phyloP scores from a whole-genome alignment of 2,888 invertebrate genomes.

The Tipula unca region DNA sequence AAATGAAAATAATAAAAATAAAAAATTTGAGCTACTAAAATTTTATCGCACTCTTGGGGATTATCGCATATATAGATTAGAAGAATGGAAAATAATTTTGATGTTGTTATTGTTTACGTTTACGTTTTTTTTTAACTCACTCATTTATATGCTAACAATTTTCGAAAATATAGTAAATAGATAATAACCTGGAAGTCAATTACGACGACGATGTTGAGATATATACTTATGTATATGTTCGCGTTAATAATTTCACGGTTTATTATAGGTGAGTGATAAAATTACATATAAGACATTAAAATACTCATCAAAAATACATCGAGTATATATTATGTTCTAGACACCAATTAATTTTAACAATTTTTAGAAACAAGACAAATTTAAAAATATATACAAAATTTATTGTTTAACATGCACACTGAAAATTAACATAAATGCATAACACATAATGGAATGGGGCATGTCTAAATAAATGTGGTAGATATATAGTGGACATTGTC shows the following conservation, averaged over 20 bases:
- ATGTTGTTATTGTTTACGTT: neutral
- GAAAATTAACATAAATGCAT: neutral
- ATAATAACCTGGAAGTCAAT: neutral
- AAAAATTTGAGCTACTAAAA: neutral
- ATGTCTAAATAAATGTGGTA: too few relatives aligned
- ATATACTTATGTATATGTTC: too few relatives aligned
- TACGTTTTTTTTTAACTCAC: constrained; percentile 1
- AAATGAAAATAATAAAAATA: neutral
- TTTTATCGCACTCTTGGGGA: neutral
- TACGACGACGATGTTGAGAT: neutral
- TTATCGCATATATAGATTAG: constrained; percentile 14
- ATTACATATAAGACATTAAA: neutral
- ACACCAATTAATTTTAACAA: neutral
- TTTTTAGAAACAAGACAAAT: neutral
- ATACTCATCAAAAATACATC: neutral
- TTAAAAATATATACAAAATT: neutral
- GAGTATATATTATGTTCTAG: neutral
- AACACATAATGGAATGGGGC: neutral
- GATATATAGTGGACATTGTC: neutral
- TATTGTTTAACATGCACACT: neutral
- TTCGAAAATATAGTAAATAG: neutral
- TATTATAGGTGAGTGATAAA: neutral
- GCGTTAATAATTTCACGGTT: neutral
- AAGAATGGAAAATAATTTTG: neutral
- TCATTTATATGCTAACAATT: constrained; percentile 14